A percentile compares a stretch with the other conserved stretches of the same genome.
phyloP scores from a whole-genome alignment of 2,113 vertebrate genomes.

The Hippocampus zosterae region DNA sequence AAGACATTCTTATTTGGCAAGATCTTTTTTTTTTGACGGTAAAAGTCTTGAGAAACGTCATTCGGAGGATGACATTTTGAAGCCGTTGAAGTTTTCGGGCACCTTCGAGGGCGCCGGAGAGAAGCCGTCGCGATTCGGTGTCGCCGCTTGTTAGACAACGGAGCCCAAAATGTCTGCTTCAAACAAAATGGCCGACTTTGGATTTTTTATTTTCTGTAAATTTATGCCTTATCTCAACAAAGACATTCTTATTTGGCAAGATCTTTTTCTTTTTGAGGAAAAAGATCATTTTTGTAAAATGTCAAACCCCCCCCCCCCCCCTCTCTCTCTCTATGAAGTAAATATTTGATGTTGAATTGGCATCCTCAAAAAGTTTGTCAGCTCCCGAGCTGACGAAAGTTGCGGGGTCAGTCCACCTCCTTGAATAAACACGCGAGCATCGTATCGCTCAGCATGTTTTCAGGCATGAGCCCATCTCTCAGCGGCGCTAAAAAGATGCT shows the following conservation, averaged over 20 bases:
- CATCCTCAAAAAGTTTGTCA: background rate
- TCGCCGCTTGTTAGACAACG: background rate
- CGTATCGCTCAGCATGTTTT: background rate
- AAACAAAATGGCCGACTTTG: background rate
- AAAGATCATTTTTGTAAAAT: too few relatives aligned
- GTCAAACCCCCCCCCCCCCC: too few relatives aligned
- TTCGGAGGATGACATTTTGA: background rate
- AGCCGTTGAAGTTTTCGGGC: background rate
- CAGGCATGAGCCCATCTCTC: background rate
- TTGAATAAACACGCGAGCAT: conserved; percentile 8
- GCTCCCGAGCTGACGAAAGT: background rate
- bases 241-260: too few relatives aligned
- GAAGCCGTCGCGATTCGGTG: background rate
- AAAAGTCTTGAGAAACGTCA: background rate
- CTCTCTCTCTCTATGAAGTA: too few relatives aligned
- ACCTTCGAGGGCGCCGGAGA: background rate
- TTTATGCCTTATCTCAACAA: too few relatives aligned
- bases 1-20: too few relatives aligned
- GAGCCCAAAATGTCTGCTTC: background rate
- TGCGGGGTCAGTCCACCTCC: background rate
- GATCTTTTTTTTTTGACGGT: too few relatives aligned
- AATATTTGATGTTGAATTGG: too few relatives aligned
- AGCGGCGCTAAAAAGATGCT: conserved; percentile 2
- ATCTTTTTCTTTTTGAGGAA: too few relatives aligned
- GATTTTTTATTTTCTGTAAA: too few relatives aligned